Evolutionary conservation across 2,888 invertebrate species (phyloP), one percentile per base, ranked within the genome.

Genomic region (Unio delphinus): DNA sequence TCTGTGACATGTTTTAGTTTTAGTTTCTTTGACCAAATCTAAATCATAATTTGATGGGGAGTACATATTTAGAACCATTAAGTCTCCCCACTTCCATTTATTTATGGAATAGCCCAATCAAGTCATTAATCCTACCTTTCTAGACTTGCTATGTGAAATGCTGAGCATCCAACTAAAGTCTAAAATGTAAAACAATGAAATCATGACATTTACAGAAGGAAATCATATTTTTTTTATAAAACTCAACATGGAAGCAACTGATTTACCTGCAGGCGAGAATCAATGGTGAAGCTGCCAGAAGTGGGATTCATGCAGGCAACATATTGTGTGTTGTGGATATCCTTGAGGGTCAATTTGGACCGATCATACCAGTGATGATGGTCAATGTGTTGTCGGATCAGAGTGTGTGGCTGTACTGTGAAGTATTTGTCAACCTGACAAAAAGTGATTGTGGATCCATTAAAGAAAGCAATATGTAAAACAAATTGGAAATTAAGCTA

Each of bases 241-340:
- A 26, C 3, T 45, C 15, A 15, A 45, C 45, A 45, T 3, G 3
- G 15, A 11, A 45, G 45, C 15, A 45, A 3, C 15, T 54, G 18
- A 61, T 67, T 72, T 80, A 89, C 90, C 89, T 98, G 97, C 15
- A 98, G 92, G 76, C 98, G 92, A 0, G 98, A 96, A 91, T 98
- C 97, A 78, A 98, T 97, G 5, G 97, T 97, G 86, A 98, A 98
- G 87, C 96, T 97, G 64, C 98, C 98, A 45, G 98, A 97, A 0
- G 98, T 98, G 0, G 98, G 98, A 91, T 98, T 98, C 98, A 98
- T 98, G 89, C 97, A 97, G 55, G 97, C 95, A 20, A 98, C 95
- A 87, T 98, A 98, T 89, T 98, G 98, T 71, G 97, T 97, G 87
- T 97, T 98, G 89, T 97, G 96, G 73, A 98, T 96, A 76, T 98